Evolutionary conservation across 2,113 vertebrate species (phyloP), one percentile per base, ranked within the genome.

Genomic region (Thymallus thymallus): DNA sequence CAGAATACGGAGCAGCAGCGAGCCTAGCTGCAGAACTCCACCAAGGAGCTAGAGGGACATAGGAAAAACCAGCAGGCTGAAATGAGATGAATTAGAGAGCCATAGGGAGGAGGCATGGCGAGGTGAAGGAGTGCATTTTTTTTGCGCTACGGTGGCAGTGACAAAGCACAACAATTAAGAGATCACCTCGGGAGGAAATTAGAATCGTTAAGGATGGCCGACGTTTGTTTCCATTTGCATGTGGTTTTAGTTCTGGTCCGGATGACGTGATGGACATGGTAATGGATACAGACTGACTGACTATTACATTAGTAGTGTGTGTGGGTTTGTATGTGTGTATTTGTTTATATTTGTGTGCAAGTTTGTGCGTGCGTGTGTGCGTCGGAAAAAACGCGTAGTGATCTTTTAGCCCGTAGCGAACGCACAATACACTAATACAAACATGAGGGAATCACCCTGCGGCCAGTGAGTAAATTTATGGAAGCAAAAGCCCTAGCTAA

Each of bases 21-120:
- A 77, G 77, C 72, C 29, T 13, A 1, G 23, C 61, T 2, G 12
- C 61, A 3, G 13, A 30, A 26, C 62, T 18, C 62, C 13, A 29
- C 26, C 46, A 67, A 14, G 48, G 56, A 6, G 75, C 68, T 75
- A 45, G 69, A 77, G 81, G 76, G 82, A 86, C 18, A 71, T 81
- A 88, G 82, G 69, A 77, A 68, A 69, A 81, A 51, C 80, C 75
- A 72, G 55, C 29, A 78, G 80, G 79, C 73, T 86, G 90, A 89
- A 90, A 91, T 90, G 75, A 90, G 86, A 89, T 88, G 89, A 91
- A 90, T 91, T 89, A 85, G 88, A 82, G 82, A 88, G 81, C 48
- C 51, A 74, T 84, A 74, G 83, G 82, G 85, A 74, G 83, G 83
- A 80, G 82, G 83, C 69, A 77, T 20, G 23, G 77, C 73, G 83